Percentiles rank a stretch among this genome's conserved stretches.
phyloP scores from a whole-genome alignment of 2,113 vertebrate genomes.

The Abramis brama region DNA sequence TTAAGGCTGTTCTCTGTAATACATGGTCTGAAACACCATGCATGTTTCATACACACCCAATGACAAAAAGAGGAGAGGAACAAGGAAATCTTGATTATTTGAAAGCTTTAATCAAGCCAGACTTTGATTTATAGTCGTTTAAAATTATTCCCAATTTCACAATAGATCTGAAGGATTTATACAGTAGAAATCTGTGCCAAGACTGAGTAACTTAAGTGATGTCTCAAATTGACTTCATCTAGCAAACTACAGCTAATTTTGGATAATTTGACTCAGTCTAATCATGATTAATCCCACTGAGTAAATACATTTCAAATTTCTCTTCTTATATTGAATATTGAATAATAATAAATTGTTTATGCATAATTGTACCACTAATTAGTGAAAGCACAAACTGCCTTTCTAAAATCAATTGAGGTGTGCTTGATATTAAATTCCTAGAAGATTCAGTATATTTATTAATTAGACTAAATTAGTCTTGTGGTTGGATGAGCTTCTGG shows the following conservation, averaged over 20 bases:
- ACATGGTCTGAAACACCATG: constrained; percentile 32
- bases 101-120: constrained; percentile 7
- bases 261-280: not conserved
- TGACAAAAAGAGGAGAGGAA: not conserved
- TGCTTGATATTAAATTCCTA: constrained; percentile 18
- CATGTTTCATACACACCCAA: constrained; percentile 32
- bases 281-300: not conserved
- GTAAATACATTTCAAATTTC: not conserved
- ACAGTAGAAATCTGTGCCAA: not conserved
- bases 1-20: constrained; percentile 60
- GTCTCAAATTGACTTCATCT: not conserved
- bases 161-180: not conserved
- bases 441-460: constrained; percentile 56
- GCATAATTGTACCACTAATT: not conserved
- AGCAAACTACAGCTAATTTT: not conserved
- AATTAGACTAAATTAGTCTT: constrained; percentile 64
- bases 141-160: not conserved
- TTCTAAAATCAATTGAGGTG: constrained; percentile 8
- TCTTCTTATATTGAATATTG: not conserved
- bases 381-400: not conserved
- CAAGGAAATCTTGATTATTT: not conserved
- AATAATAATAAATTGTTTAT: not conserved
- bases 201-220: not conserved
- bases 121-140: not conserved
- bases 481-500: constrained; percentile 53